These are phyloP conservation scores for Alethe diademata DNA, from an alignment of 2,113 vertebrate genomes.

Conservation along the genomic window DNA sequence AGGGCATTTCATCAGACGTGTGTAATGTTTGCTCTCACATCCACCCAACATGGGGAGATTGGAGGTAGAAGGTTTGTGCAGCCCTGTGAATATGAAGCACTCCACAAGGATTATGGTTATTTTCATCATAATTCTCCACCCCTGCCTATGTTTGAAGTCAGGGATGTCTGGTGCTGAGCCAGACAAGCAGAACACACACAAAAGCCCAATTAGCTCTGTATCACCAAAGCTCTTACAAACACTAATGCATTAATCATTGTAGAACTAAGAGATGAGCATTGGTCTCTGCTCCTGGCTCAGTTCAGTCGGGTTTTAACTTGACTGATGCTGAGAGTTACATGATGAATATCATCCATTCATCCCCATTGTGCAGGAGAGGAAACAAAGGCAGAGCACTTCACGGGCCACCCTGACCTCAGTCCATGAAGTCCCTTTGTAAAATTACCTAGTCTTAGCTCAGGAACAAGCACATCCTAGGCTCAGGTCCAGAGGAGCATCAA, in stretches of 20 bases:
- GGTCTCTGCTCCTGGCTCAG: neutral
- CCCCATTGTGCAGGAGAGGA: neutral
- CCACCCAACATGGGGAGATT: neutral
- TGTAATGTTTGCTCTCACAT: neutral
- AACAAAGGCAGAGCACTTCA: neutral
- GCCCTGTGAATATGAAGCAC: neutral
- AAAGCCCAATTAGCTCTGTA: conserved; percentile 54
- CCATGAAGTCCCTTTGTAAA: neutral
- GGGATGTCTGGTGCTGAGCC: conserved; percentile 35
- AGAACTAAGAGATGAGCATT: neutral
- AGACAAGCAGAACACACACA: conserved; percentile 32
- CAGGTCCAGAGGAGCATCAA: neutral
- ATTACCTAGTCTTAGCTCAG: neutral
- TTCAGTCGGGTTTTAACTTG: neutral
- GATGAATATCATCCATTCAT: neutral
- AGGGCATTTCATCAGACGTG: neutral
- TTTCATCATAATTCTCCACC: conserved; percentile 21
- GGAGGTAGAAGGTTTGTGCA: neutral
- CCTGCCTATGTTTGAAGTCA: conserved; percentile 9
- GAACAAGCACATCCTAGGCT: neutral
- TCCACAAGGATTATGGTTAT: conserved; percentile 16
- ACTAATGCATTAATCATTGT: conserved; percentile 44
- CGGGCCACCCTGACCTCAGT: neutral
- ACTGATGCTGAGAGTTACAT: neutral
- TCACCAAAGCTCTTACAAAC: conserved; percentile 41